Conservation (phyloP, 64 coral and sea anemone species). For the Stylophora pistillata region DNA sequence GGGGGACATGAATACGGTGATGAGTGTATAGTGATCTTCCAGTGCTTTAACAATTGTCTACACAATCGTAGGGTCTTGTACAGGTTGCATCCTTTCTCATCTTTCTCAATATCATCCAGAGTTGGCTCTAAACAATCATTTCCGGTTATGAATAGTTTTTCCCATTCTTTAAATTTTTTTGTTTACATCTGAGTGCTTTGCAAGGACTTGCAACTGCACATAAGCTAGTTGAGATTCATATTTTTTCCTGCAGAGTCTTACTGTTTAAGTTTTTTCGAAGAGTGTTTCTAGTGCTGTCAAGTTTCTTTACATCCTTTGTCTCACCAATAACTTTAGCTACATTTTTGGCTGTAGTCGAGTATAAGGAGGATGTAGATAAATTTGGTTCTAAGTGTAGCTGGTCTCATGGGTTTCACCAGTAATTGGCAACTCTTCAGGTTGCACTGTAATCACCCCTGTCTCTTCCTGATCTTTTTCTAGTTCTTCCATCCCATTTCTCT, state of each 20-base stretch:
- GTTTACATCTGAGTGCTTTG: not conserved
- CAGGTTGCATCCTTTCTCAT: slow-evolving; percentile 17
- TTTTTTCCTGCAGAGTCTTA: slow-evolving; percentile 9
- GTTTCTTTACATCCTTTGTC: slow-evolving; percentile 31
- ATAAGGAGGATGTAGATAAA: too few relatives aligned
- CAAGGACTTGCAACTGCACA: slow-evolving; percentile 17
- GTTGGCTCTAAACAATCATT: slow-evolving; percentile 37
- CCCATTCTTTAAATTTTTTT: slow-evolving; percentile 10
- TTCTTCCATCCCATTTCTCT: too few relatives aligned
- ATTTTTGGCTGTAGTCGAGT: slow-evolving; percentile 30
- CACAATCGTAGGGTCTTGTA: slow-evolving; percentile 45
- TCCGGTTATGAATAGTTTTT: slow-evolving; percentile 10
- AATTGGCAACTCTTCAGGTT: too few relatives aligned
- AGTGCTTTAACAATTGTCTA: slow-evolving; percentile 18
- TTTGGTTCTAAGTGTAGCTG: not conserved
- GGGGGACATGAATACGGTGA: too few relatives aligned
- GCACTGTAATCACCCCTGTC: too few relatives aligned
- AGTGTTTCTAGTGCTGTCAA: slow-evolving; percentile 10
- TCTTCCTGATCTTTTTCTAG: too few relatives aligned
- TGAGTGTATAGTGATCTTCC: slow-evolving; percentile 20
- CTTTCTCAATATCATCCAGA: not conserved
- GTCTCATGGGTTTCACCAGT: too few relatives aligned
- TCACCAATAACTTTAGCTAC: slow-evolving; percentile 26
- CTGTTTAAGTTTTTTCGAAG: not conserved
- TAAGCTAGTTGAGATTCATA: slow-evolving; percentile 10